Conservation (phyloP, 2,888 invertebrate species). For the Himalopsyche anomala region DNA sequence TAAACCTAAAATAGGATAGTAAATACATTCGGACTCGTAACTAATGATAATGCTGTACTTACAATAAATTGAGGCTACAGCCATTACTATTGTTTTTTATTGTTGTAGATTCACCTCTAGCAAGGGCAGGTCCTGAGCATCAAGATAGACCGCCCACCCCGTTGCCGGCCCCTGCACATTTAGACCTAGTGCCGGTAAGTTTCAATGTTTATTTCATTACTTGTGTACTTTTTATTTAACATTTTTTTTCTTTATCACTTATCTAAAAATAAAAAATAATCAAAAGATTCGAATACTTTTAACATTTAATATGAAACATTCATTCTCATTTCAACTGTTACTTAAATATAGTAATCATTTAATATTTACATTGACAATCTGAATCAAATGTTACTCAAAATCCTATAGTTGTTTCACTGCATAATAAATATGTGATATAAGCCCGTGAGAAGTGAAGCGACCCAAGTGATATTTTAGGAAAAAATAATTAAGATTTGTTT, state of each 20-base stretch:
- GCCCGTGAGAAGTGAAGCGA: too few species aligned
- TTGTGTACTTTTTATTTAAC: neutral
- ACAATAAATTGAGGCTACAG: constrained; percentile 16
- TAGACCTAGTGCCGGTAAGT: constrained; percentile 73
- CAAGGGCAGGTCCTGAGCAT: constrained; percentile 68
- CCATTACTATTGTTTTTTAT: constrained; percentile 25
- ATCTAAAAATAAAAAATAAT: neutral
- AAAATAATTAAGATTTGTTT: too few species aligned
- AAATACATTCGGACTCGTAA: neutral
- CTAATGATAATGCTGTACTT: neutral
- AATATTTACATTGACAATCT: too few species aligned
- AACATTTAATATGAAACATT: neutral
- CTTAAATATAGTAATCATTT: too few species aligned
- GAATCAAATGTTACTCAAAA: too few species aligned
- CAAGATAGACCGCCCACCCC: constrained; percentile 66
- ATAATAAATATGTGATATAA: too few species aligned
- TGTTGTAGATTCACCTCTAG: constrained; percentile 74
- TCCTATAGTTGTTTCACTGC: too few species aligned
- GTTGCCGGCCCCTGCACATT: constrained; percentile 71
- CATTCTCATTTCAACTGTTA: too few species aligned
- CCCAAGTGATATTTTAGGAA: too few species aligned
- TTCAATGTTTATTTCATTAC: neutral
- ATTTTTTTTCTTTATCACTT: too few species aligned
- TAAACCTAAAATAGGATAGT: neutral
- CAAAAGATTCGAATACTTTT: neutral